These are phyloP conservation scores for Carassius gibelio DNA, from an alignment of 2,113 vertebrate species.

Conservation along the genomic window DNA sequence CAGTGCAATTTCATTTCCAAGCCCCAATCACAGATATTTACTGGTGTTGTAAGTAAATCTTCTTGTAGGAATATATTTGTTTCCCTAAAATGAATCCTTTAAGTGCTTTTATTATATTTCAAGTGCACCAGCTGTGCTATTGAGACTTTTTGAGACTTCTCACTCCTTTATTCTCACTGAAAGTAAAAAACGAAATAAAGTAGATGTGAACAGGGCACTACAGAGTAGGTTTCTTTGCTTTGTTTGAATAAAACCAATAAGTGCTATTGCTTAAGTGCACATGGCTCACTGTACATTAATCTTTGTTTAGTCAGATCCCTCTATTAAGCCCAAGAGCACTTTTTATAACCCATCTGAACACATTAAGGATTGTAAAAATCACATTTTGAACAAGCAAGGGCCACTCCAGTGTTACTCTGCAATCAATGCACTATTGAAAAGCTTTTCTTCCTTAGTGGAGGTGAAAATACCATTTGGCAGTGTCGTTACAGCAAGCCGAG, in stretches of 20 bases:
- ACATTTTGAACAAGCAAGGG: not conserved
- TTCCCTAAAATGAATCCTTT: not conserved
- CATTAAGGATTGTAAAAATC: not conserved
- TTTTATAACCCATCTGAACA: not conserved
- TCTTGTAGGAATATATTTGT: not conserved
- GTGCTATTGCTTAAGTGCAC: not conserved
- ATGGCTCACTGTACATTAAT: constrained; percentile 18
- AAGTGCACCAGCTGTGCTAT: not conserved
- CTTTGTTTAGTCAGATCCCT: not conserved
- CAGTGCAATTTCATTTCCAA: not conserved
- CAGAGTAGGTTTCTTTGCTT: not conserved
- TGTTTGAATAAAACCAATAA: constrained; percentile 6
- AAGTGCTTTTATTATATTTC: not conserved
- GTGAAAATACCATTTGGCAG: constrained; percentile 27
- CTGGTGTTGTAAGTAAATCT: not conserved
- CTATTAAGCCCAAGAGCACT: not conserved
- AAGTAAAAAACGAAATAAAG: not conserved
- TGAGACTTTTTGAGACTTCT: not conserved
- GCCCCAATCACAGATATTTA: not conserved
- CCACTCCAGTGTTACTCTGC: not conserved
- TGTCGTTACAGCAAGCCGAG: constrained; percentile 2
- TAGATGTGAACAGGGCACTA: not conserved
- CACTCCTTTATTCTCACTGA: not conserved
- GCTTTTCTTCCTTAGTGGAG: not conserved
- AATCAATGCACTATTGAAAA: not conserved